A percentile compares a stretch with the other conserved stretches of the same genome.
Evolutionary conservation across 2,888 invertebrate genomes (phyloP).

Genomic region (Heliconius ethilla): DNA sequence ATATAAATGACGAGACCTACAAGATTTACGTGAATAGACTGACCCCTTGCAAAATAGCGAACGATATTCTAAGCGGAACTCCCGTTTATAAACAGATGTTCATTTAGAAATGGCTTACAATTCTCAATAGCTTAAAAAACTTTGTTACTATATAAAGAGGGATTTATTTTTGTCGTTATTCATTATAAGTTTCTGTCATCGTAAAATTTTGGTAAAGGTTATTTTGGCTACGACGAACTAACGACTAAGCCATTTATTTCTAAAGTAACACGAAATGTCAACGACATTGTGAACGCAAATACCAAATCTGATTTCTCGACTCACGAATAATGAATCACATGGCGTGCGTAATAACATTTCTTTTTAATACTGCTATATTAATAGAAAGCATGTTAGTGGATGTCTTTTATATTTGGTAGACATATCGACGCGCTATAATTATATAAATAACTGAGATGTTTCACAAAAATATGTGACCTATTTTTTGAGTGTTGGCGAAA

Average conservation of each 20-base stretch:
- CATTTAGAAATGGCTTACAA: constrained; percentile 45
- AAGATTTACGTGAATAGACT: constrained; percentile 51
- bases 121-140: constrained; percentile 16
- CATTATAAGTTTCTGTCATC: constrained; percentile 9
- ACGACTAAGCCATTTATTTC: constrained; percentile 45
- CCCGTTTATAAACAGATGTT: constrained; percentile 46
- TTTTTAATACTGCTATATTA: constrained; percentile 60
- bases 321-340: constrained; percentile 71
- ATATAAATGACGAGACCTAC: constrained; percentile 53
- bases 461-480: constrained; percentile 70
- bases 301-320: constrained; percentile 66
- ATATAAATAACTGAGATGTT: constrained; percentile 53
- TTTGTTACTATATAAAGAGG: constrained; percentile 13
- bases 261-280: constrained; percentile 69
- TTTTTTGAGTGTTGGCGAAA: constrained; percentile 65
- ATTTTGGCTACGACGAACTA: too few species aligned
- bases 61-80: constrained; percentile 55
- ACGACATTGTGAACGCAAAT: constrained; percentile 67
- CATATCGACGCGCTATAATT: constrained; percentile 55
- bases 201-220: constrained; percentile 38
- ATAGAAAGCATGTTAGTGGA: constrained; percentile 52
- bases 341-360: constrained; percentile 66
- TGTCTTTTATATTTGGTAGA: constrained; percentile 61
- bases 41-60: constrained; percentile 59
- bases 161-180: constrained; percentile 22